Conservation (phyloP, 2,888 invertebrate genomes). For the Epiblema foenella region DNA sequence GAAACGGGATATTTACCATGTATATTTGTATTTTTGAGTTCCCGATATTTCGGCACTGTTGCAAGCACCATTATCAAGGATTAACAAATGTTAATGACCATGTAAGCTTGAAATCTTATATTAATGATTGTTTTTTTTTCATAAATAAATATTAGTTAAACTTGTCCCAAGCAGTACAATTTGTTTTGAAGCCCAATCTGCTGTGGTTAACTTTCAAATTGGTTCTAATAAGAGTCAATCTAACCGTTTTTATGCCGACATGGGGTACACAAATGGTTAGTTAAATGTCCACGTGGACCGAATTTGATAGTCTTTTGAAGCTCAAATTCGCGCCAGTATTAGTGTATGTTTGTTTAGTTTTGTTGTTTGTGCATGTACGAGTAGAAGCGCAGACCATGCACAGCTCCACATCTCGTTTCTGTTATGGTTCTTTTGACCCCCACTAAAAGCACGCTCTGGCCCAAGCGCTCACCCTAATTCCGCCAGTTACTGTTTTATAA, state of each 20-base stretch:
- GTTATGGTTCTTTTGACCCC: constrained; percentile 40
- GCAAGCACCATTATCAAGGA: no score
- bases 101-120: no score
- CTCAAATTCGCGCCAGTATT: not conserved
- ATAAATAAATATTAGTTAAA: not conserved
- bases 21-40: no score
- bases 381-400: constrained; percentile 8
- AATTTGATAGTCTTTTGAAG: not conserved
- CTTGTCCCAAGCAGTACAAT: not conserved
- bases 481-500: constrained; percentile 12
- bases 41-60: no score
- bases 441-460: constrained; percentile 35
- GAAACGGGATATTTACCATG: no score
- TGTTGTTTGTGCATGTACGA: not conserved
- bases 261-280: not conserved
- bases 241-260: not conserved
- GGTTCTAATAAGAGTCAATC: not conserved
- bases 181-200: not conserved
- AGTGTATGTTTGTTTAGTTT: not conserved
- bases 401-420: constrained; percentile 11
- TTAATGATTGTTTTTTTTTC: not conserved
- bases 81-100: no score
- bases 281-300: not conserved
- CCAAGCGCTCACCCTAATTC: constrained; percentile 23
- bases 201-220: not conserved